Percentiles rank a stretch among this genome's conserved stretches.
Conservation (phyloP, 1,140 invertebrate species). For the Bradysia coprophila region DNA sequence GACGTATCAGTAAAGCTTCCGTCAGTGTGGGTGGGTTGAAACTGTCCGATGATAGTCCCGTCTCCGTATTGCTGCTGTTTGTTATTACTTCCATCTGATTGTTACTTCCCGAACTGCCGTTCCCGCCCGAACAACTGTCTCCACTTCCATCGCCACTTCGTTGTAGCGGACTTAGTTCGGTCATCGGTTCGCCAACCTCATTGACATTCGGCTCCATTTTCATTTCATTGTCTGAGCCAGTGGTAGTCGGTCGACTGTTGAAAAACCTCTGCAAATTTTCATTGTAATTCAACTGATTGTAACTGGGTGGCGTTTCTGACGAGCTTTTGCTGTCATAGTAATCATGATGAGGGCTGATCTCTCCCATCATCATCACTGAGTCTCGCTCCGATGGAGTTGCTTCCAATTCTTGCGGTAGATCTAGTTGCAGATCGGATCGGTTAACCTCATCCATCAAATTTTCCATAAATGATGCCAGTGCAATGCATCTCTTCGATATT, state of each 20-base stretch:
- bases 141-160: slow-evolving; percentile 25
- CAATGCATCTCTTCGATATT: slow-evolving; percentile 46
- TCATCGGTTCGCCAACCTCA: slow-evolving; percentile 10
- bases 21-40: slow-evolving; percentile 37
- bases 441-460: slow-evolving; percentile 40
- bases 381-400: slow-evolving; percentile 45
- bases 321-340: slow-evolving; percentile 64
- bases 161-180: slow-evolving; percentile 12
- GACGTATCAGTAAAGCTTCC: slow-evolving; percentile 40
- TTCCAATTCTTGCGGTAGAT: slow-evolving; percentile 32
- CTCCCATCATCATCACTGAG: slow-evolving; percentile 46
- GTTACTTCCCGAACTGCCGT: slow-evolving; percentile 30
- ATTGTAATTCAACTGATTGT: slow-evolving; percentile 74
- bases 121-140: slow-evolving; percentile 34
- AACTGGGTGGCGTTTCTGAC: slow-evolving; percentile 62
- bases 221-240: slow-evolving; percentile 22
- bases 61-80: slow-evolving; percentile 17
- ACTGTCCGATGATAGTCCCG: slow-evolving; percentile 10
- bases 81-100: slow-evolving; percentile 22
- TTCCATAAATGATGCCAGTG: slow-evolving; percentile 56
- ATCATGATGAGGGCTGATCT: slow-evolving; percentile 71
- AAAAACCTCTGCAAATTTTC: slow-evolving; percentile 74
- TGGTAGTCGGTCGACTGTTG: slow-evolving; percentile 54
- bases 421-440: slow-evolving; percentile 27
- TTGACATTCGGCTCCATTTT: slow-evolving; percentile 18